These are phyloP conservation scores for Pollicipes pollicipes DNA, from an alignment of 1,140 invertebrate species.

Conservation along the genomic window DNA sequence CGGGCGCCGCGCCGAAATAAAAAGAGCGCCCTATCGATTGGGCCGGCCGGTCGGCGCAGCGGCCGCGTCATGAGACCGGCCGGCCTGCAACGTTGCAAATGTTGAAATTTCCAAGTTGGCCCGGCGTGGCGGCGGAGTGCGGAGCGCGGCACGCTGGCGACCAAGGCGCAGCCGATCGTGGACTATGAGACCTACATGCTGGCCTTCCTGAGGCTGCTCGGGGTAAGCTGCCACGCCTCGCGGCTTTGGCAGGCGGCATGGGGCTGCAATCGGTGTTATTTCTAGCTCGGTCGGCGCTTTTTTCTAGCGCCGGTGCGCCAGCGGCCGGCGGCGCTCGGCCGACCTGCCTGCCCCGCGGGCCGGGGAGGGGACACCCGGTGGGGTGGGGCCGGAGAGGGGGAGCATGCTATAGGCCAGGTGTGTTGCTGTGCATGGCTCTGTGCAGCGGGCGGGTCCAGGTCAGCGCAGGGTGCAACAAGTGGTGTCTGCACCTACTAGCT, in stretches of 20 bases:
- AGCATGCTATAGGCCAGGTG: neutral
- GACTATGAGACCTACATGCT: conserved; percentile 1
- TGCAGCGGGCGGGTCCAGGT: neutral
- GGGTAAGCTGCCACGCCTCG: neutral
- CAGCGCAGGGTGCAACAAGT: neutral
- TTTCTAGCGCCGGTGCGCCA: neutral
- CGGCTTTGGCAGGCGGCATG: too few relatives aligned
- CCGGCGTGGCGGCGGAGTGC: neutral
- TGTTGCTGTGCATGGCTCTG: neutral
- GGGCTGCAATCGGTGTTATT: neutral
- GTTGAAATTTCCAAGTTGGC: neutral
- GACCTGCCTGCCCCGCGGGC: too few relatives aligned
- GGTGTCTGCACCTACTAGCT: too few relatives aligned
- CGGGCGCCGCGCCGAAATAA: neutral
- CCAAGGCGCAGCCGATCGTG: neutral
- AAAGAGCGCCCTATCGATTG: neutral
- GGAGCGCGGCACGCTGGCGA: neutral
- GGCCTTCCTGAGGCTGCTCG: neutral
- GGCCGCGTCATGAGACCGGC: neutral
- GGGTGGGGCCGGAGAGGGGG: neutral
- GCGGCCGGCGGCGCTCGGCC: too few relatives aligned
- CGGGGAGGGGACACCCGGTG: too few relatives aligned
- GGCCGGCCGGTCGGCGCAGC: too few relatives aligned
- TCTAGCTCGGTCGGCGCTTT: neutral
- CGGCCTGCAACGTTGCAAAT: conserved; percentile 1